A percentile compares a stretch with the other conserved stretches of the same genome.
Conservation (phyloP, 1,140 invertebrate species). For the Euglossa dilemma region DNA sequence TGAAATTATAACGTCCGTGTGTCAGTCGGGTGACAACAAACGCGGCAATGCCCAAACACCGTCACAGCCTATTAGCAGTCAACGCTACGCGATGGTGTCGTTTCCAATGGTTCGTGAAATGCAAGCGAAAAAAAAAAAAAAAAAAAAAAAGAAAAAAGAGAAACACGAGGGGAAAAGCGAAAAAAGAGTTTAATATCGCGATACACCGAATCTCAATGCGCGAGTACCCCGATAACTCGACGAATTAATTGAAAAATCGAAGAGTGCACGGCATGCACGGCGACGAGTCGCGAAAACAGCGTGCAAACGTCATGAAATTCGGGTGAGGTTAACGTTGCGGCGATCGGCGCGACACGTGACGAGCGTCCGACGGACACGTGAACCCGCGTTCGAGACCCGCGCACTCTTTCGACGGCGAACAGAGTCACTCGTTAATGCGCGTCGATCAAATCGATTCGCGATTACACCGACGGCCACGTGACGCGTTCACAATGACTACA, state of each 20-base stretch:
- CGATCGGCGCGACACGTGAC: constrained; percentile 47
- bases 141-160: not conserved
- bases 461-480: constrained; percentile 52
- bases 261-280: not conserved
- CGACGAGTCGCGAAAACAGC: constrained; percentile 39
- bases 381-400: not conserved
- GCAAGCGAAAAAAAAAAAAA: not conserved
- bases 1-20: not conserved
- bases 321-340: constrained; percentile 25
- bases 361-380: constrained; percentile 37
- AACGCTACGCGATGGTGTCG: not conserved
- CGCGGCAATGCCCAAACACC: not conserved
- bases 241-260: constrained; percentile 62
- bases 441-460: constrained; percentile 57
- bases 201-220: constrained; percentile 24
- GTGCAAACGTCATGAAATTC: constrained; percentile 46
- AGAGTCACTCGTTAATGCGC: constrained; percentile 56
- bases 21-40: not conserved
- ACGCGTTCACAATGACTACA: constrained; percentile 20
- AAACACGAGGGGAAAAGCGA: not conserved
- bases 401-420: constrained; percentile 4
- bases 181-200: constrained; percentile 45
- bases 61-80: not conserved
- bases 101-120: constrained; percentile 6
- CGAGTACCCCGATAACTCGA: constrained; percentile 36